phyloP scores from a whole-genome alignment of 2,113 vertebrate genomes.

The Sebastes fasciatus region DNA sequence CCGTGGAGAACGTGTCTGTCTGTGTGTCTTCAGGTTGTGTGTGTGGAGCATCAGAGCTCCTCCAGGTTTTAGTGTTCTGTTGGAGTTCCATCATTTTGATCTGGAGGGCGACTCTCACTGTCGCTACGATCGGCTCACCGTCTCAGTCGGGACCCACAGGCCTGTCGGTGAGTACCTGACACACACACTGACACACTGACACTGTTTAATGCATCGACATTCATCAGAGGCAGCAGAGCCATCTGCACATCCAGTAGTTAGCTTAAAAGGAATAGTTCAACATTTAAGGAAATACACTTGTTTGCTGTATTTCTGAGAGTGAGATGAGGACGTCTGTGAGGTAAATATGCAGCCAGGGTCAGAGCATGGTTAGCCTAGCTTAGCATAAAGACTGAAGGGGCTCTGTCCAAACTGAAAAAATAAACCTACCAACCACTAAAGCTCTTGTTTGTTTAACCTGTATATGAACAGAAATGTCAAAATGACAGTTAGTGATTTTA shows the following conservation, averaged over 20 bases:
- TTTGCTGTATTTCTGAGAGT: too few species aligned
- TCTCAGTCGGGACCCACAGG: conserved; percentile 74
- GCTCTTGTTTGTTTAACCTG: neutral
- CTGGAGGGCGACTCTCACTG: conserved; percentile 83
- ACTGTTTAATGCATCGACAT: too few species aligned
- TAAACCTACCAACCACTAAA: too few species aligned
- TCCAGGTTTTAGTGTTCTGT: conserved; percentile 73
- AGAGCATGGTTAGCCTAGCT: too few species aligned
- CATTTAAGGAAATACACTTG: too few species aligned
- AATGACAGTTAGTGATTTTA: neutral
- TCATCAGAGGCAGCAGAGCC: too few species aligned
- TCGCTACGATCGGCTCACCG: conserved; percentile 82
- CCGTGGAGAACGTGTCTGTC: neutral
- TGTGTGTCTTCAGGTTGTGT: conserved; percentile 79
- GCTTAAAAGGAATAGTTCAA: too few species aligned
- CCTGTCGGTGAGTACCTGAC: conserved; percentile 82
- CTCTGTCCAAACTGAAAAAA: too few species aligned
- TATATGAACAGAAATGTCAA: neutral
- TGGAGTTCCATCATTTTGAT: conserved; percentile 84
- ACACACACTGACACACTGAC: neutral
- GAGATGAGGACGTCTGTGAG: too few species aligned
- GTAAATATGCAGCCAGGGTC: too few species aligned
- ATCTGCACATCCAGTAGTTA: too few species aligned
- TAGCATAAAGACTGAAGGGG: too few species aligned
- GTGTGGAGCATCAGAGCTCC: conserved; percentile 84